Evolutionary conservation across 2,113 vertebrate species (phyloP).

Genomic region (Cnemophilus loriae): DNA sequence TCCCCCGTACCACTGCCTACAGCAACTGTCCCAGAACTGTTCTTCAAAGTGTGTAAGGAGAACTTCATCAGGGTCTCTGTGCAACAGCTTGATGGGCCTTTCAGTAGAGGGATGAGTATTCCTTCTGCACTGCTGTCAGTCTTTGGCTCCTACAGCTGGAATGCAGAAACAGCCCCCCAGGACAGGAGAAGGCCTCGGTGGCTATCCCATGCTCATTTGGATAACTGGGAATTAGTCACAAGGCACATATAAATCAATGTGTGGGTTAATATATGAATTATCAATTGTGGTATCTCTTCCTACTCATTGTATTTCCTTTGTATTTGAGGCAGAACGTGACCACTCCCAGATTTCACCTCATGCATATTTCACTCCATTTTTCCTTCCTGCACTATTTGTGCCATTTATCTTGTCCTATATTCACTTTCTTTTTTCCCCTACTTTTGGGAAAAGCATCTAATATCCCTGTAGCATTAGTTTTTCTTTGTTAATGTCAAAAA

Average conservation of each 20-base stretch:
- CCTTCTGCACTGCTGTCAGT: not conserved
- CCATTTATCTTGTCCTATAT: slow-evolving; percentile 59
- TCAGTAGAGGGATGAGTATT: not conserved
- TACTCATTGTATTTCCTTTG: not conserved
- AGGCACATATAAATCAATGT: not conserved
- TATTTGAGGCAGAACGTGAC: not conserved
- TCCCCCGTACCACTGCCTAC: not conserved
- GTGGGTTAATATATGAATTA: not conserved
- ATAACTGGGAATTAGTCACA: not conserved
- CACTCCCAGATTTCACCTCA: not conserved
- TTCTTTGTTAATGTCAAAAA: slow-evolving; percentile 74
- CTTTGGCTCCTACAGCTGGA: not conserved
- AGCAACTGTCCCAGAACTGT: not conserved
- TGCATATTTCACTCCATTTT: slow-evolving; percentile 1
- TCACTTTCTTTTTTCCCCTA: slow-evolving; percentile 37
- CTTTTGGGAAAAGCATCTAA: slow-evolving; percentile 71
- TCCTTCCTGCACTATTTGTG: slow-evolving; percentile 11
- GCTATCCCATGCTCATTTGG: not conserved
- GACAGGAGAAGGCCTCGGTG: not conserved
- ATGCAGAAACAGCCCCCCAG: not conserved
- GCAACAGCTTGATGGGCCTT: not conserved
- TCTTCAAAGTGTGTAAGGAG: not conserved
- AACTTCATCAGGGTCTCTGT: not conserved
- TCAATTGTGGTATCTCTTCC: not conserved
- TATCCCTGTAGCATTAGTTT: slow-evolving; percentile 71